phyloP scores from a whole-genome alignment of 1,140 invertebrate genomes.

The Drosophila sulfurigaster region DNA sequence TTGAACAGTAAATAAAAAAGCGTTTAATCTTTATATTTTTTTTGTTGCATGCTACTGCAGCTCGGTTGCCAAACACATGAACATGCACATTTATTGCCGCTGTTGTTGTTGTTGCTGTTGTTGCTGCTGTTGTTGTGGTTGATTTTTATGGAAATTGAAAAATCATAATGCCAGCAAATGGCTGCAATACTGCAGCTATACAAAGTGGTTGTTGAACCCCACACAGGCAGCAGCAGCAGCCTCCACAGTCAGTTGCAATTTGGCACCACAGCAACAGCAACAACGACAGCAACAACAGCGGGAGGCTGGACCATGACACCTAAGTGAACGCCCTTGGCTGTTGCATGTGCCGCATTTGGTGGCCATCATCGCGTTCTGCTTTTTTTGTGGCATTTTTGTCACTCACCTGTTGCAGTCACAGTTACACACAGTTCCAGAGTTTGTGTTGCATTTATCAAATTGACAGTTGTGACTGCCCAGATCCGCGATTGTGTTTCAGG shows the following conservation, averaged over 20 bases:
- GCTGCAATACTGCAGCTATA: slow-evolving; percentile 14
- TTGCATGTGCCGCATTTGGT: slow-evolving; percentile 33
- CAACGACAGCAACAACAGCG: not conserved
- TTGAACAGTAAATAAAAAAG: slow-evolving; percentile 46
- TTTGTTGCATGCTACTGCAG: slow-evolving; percentile 1
- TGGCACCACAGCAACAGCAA: slow-evolving; percentile 8
- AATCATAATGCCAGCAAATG: slow-evolving; percentile 53
- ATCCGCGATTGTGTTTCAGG: not conserved
- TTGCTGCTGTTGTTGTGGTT: slow-evolving; percentile 11
- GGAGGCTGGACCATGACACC: slow-evolving; percentile 29
- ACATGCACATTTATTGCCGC: slow-evolving; percentile 13
- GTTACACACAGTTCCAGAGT: not conserved
- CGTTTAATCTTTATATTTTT: slow-evolving; percentile 37
- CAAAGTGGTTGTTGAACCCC: slow-evolving; percentile 12
- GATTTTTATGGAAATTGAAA: slow-evolving; percentile 56
- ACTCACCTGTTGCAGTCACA: slow-evolving; percentile 36
- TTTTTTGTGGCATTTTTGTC: slow-evolving; percentile 9
- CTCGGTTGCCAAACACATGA: not conserved
- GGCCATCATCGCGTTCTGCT: not conserved
- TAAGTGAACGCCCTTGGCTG: slow-evolving; percentile 37
- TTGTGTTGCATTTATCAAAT: slow-evolving; percentile 40
- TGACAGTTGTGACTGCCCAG: not conserved
- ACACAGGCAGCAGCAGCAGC: not conserved
- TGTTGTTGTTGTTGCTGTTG: slow-evolving; percentile 9
- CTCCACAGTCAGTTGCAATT: slow-evolving; percentile 17